phyloP scores from a whole-genome alignment of 2,113 vertebrate genomes.

The Pan paniscus region DNA sequence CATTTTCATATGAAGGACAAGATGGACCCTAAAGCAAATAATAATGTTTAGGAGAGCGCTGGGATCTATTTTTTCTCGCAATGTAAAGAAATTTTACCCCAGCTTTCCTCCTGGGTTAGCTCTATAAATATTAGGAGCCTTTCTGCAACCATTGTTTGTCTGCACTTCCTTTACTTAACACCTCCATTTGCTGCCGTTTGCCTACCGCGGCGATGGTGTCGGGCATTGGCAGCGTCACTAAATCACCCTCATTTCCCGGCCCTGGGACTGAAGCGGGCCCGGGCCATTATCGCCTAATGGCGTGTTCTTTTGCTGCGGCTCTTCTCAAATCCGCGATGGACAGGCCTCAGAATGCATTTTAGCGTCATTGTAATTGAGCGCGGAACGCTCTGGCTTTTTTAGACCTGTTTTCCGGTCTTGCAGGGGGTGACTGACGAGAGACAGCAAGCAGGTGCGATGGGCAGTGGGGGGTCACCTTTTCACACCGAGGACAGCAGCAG shows the following conservation, averaged over 20 bases:
- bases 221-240: accelerated
- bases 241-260: neutral
- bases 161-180: neutral
- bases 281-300: neutral
- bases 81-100: neutral
- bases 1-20: neutral
- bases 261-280: neutral
- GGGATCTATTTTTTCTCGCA: neutral
- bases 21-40: neutral
- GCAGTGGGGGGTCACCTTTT: neutral
- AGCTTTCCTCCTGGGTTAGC: neutral
- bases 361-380: neutral
- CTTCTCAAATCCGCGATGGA: neutral
- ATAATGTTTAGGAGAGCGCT: neutral
- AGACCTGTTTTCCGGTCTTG: neutral
- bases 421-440: neutral
- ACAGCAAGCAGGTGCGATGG: neutral
- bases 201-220: accelerated
- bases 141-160: too few relatives aligned
- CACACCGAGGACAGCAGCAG: accelerated
- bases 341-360: neutral
- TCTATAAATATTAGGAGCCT: neutral
- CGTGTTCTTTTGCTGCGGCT: accelerated
- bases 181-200: neutral
- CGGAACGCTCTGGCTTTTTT: neutral